Evolutionary conservation across 1,140 invertebrate genomes (phyloP).

Genomic region (Drosophila triauraria): DNA sequence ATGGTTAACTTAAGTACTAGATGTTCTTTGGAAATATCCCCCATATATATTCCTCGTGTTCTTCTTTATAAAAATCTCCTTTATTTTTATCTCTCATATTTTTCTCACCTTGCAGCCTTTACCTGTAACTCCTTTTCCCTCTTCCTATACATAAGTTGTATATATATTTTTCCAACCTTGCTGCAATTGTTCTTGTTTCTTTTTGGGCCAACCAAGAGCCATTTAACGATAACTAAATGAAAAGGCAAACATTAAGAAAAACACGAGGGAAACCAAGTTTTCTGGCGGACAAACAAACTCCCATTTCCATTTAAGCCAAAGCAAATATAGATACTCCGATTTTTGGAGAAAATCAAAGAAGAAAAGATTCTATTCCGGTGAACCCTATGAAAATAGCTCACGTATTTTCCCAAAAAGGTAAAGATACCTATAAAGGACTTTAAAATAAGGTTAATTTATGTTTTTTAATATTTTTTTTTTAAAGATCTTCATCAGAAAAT

Average conservation of each 20-base stretch:
- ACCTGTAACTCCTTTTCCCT: neutral
- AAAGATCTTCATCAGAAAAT: too few relatives aligned
- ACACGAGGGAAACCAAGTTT: neutral
- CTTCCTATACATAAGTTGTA: neutral
- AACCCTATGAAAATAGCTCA: too few relatives aligned
- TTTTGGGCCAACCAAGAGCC: constrained; percentile 1
- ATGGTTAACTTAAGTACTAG: too few relatives aligned
- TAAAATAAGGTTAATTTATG: too few relatives aligned
- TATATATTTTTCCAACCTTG: neutral
- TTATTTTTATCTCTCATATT: constrained; percentile 1
- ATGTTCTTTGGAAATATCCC: too few relatives aligned
- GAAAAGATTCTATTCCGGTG: constrained; percentile 1
- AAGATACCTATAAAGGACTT: too few relatives aligned
- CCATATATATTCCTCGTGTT: neutral
- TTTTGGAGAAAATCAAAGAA: neutral
- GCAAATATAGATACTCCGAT: constrained; percentile 8
- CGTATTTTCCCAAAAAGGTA: too few relatives aligned
- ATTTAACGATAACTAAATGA: constrained; percentile 34
- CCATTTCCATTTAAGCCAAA: constrained; percentile 17
- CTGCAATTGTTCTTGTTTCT: constrained; percentile 18
- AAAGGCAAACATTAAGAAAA: constrained; percentile 18
- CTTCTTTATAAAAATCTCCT: neutral
- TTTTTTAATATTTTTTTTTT: too few relatives aligned
- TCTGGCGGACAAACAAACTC: constrained; percentile 20
- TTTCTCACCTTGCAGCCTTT: neutral